Conservation (phyloP, 2,888 invertebrate species). For the Chrysotoxum bicinctum region DNA sequence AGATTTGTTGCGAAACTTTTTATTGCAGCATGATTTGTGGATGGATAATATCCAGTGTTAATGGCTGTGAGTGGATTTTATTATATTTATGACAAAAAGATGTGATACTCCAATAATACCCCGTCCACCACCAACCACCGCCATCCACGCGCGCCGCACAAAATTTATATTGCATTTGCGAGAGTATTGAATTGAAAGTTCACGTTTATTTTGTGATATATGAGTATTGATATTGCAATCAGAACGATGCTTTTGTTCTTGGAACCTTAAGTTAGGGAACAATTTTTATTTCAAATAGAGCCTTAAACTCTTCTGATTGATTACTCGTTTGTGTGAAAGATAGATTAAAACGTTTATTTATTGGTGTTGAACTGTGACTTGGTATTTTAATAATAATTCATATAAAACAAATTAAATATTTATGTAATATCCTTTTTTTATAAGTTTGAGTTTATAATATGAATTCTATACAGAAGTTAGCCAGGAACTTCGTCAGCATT, state of each 20-base stretch:
- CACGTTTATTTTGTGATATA: conserved; percentile 33
- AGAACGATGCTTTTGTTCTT: conserved; percentile 17
- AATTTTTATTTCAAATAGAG: too few relatives aligned
- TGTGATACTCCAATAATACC: conserved; percentile 7
- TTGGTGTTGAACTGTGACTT: too few relatives aligned
- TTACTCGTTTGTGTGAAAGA: too few relatives aligned
- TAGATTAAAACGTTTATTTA: too few relatives aligned
- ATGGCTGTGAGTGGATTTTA: conserved; percentile 71
- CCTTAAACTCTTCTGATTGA: too few relatives aligned
- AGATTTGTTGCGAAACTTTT: conserved; percentile 66
- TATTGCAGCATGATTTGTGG: conserved; percentile 71
- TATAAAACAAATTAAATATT: too few relatives aligned
- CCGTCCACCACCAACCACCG: neutral
- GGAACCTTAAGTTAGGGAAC: neutral
- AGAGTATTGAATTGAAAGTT: conserved; percentile 40
- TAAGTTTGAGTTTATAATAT: too few relatives aligned
- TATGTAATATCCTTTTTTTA: too few relatives aligned
- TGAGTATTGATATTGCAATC: conserved; percentile 50
- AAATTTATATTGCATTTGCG: conserved; percentile 17
- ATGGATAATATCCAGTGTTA: conserved; percentile 73
- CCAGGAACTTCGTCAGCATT: too few relatives aligned
- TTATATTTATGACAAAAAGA: conserved; percentile 70
- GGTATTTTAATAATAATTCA: too few relatives aligned
- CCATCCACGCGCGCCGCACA: neutral
- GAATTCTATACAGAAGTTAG: too few relatives aligned